These are phyloP conservation scores for Colletes collaris DNA, from an alignment of 2,888 invertebrate species.

Conservation along the genomic window DNA sequence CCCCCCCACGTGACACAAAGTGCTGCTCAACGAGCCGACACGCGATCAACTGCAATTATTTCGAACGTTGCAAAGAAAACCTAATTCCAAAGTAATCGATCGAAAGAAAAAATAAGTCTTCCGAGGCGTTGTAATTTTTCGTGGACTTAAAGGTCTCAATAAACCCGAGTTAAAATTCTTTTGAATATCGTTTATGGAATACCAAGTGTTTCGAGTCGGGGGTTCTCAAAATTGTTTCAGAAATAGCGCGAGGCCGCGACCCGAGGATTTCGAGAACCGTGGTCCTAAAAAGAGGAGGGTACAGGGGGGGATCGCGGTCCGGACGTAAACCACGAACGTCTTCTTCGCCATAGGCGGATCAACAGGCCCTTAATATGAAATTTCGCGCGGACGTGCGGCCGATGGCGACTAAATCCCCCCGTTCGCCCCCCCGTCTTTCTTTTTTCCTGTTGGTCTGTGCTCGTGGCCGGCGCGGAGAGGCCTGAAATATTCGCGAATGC, in stretches of 20 bases:
- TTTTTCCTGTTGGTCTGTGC: conserved; percentile 6
- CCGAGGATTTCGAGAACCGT: neutral
- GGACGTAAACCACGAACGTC: conserved; percentile 57
- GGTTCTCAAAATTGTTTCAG: no score
- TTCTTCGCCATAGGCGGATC: conserved; percentile 57
- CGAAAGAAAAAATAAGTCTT: no score
- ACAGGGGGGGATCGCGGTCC: conserved; percentile 23
- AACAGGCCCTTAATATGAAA: conserved; percentile 68
- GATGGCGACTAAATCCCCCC: conserved; percentile 37
- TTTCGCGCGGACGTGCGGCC: conserved; percentile 60
- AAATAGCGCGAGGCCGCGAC: no score
- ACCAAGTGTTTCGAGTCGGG: no score
- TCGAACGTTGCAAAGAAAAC: no score
- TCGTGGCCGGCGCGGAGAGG: conserved; percentile 54
- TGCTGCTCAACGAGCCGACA: conserved; percentile 34
- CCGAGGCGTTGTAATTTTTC: no score
- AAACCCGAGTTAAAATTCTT: no score
- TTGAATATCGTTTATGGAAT: no score
- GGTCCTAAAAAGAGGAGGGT: neutral
- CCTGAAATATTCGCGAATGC: conserved; percentile 76
- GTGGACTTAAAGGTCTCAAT: no score
- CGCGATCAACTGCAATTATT: conserved; percentile 37
- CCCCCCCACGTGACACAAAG: conserved; percentile 33
- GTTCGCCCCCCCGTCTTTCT: conserved; percentile 6
- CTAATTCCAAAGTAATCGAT: no score